These are phyloP conservation scores for Cheilosia scutellata DNA, from an alignment of 2,888 invertebrate genomes.

Conservation along the genomic window DNA sequence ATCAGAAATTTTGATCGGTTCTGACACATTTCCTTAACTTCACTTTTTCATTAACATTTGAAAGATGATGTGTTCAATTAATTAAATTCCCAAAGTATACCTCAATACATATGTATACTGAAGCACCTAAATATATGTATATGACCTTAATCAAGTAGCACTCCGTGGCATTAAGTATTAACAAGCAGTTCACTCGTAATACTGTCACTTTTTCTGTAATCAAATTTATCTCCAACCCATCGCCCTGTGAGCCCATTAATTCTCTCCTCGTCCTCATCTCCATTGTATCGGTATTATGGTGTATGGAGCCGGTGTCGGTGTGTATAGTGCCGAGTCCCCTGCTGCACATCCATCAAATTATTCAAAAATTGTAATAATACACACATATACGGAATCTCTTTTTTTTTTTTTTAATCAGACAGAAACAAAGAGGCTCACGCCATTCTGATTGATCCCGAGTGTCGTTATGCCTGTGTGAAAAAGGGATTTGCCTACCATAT, in stretches of 20 bases:
- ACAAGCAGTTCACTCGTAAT: conserved; percentile 75
- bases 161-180: conserved; percentile 73
- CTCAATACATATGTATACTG: background rate
- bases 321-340: conserved; percentile 43
- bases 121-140: background rate
- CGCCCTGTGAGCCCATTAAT: conserved; percentile 75
- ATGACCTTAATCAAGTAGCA: conserved; percentile 69
- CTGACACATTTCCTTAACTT: background rate
- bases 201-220: conserved; percentile 76
- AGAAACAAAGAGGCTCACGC: conserved; percentile 74
- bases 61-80: conserved; percentile 74
- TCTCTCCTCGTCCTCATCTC: conserved; percentile 65
- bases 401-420: conserved; percentile 71
- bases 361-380: conserved; percentile 72
- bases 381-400: conserved; percentile 44
- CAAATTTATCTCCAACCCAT: conserved; percentile 75
- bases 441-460: conserved; percentile 74
- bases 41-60: conserved; percentile 63
- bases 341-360: conserved; percentile 76
- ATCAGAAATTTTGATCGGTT: too few species aligned
- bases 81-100: conserved; percentile 49
- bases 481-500: conserved; percentile 68
- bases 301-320: background rate
- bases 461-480: conserved; percentile 68
- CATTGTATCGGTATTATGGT: background rate